Conservation (phyloP, 2,113 vertebrate genomes). For the Pseudorhombus dupliciocellatus region DNA sequence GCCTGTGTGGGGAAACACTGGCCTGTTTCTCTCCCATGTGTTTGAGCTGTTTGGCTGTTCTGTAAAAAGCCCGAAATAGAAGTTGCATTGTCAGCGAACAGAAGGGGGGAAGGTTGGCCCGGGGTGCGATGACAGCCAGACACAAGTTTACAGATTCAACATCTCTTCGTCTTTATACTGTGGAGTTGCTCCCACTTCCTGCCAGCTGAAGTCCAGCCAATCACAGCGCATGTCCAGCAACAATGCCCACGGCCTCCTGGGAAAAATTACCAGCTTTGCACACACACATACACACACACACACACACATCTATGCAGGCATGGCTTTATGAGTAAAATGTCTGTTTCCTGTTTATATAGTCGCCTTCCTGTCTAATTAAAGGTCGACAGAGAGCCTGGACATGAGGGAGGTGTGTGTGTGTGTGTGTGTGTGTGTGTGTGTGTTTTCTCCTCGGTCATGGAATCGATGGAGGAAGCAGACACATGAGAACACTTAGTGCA, state of each 20-base stretch:
- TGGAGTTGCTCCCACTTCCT: constrained; percentile 48
- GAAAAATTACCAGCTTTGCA: constrained; percentile 33
- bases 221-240: constrained; percentile 32
- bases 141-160: no score
- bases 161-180: no score
- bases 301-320: constrained; percentile 4
- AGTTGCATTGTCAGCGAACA: constrained; percentile 3
- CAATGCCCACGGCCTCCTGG: constrained; percentile 57
- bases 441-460: constrained; percentile 3
- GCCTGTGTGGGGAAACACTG: no score
- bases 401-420: not conserved
- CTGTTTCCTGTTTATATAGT: constrained; percentile 66
- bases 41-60: no score
- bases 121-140: no score
- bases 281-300: constrained; percentile 15
- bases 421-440: constrained; percentile 24
- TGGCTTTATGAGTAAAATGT: constrained; percentile 36
- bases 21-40: no score
- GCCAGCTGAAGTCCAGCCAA: constrained; percentile 55
- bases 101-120: not conserved
- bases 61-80: constrained; percentile 9
- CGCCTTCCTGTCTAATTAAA: constrained; percentile 59
- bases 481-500: not conserved
- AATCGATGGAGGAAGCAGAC: constrained; percentile 8
- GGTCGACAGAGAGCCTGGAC: constrained; percentile 25